phyloP scores from a whole-genome alignment of 2,888 invertebrate genomes.

The Lydus trimaculatus region DNA sequence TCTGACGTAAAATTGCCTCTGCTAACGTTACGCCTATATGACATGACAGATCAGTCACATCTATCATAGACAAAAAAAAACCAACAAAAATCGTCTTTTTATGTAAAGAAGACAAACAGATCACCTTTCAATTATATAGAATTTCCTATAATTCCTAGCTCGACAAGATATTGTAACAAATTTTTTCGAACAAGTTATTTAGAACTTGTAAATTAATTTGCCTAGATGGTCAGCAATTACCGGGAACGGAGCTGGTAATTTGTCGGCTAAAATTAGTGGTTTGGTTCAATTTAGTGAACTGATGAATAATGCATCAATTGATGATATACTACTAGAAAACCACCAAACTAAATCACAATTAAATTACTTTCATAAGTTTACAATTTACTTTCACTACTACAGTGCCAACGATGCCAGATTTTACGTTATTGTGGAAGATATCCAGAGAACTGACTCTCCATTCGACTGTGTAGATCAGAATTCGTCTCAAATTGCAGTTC shows the following conservation, averaged over 20 bases:
- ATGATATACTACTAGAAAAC: not conserved
- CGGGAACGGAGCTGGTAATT: not conserved
- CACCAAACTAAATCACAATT: not conserved
- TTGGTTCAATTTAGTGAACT: not conserved
- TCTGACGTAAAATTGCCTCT: not conserved
- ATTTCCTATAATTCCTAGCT: not conserved
- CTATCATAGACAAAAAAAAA: not conserved
- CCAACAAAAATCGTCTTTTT: not conserved
- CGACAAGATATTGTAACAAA: not conserved
- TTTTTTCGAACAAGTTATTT: not conserved
- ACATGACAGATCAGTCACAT: not conserved
- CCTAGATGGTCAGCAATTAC: not conserved
- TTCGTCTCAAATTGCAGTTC: not conserved
- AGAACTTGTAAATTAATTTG: not conserved
- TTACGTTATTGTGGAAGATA: no score
- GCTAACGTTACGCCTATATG: not conserved
- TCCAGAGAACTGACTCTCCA: no score
- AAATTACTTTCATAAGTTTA: not conserved
- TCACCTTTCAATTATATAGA: not conserved
- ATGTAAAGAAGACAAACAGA: not conserved
- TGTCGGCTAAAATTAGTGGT: not conserved
- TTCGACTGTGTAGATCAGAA: no score
- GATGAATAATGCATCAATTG: not conserved
- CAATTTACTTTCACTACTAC: not conserved
- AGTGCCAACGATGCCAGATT: not conserved